Evolutionary conservation across 2,113 vertebrate genomes (phyloP).

Genomic region (Connochaetes taurinus): DNA sequence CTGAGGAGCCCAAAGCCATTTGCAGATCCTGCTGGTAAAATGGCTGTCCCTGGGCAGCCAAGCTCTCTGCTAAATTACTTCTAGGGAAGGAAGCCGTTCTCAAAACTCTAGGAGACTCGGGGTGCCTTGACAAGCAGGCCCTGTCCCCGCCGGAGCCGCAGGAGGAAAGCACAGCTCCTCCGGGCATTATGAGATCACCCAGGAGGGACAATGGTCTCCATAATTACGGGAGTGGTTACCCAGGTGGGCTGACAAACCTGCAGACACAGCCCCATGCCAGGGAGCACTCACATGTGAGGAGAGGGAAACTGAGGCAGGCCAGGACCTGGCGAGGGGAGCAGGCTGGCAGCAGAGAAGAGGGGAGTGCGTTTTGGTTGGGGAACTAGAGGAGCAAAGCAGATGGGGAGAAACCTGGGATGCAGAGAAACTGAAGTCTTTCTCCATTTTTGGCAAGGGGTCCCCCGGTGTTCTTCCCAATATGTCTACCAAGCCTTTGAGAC

Average conservation of each 20-base stretch:
- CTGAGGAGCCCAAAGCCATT: neutral
- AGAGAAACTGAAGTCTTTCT: neutral
- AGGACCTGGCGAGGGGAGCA: rapidly evolving
- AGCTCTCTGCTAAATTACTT: neutral
- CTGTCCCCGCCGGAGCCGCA: neutral
- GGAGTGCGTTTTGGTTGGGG: neutral
- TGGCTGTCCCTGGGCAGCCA: neutral
- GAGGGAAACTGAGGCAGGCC: neutral
- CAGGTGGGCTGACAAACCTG: neutral
- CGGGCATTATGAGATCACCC: neutral
- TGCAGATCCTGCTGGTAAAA: constrained; percentile 23
- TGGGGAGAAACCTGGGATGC: neutral
- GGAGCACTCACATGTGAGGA: neutral
- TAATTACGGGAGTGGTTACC: neutral
- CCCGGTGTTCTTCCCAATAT: neutral
- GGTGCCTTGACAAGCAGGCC: neutral
- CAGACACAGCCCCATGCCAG: neutral
- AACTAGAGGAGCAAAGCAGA: neutral
- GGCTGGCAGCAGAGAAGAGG: neutral
- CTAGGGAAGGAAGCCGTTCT: neutral
- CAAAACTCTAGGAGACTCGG: neutral
- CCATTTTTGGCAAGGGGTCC: neutral
- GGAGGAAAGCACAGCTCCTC: neutral
- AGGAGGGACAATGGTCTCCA: rapidly evolving
- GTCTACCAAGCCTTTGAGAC: neutral